Conservation (phyloP, 2,888 invertebrate genomes). For the Drosophila diplacantha region DNA sequence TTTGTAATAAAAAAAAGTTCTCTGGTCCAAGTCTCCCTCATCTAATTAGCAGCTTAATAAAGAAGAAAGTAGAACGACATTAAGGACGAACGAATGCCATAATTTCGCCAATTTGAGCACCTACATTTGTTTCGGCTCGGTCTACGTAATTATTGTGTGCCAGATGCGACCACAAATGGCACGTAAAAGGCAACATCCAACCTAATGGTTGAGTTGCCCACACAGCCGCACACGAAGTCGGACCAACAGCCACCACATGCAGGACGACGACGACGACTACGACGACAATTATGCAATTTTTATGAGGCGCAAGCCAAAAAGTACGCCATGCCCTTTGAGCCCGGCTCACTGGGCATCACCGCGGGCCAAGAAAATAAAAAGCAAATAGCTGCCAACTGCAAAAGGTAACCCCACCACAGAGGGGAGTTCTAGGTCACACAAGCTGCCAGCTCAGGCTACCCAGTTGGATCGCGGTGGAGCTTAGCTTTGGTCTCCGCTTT, state of each 20-base stretch:
- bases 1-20: background rate
- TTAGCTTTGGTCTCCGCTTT: slow-evolving; percentile 6
- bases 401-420: slow-evolving; percentile 14
- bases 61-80: slow-evolving; percentile 21
- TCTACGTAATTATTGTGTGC: slow-evolving; percentile 40
- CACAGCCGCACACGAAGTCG: slow-evolving; percentile 14
- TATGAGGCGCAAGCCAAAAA: slow-evolving; percentile 56
- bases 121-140: slow-evolving; percentile 47
- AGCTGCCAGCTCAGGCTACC: background rate
- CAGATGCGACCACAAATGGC: slow-evolving; percentile 61
- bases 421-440: slow-evolving; percentile 40
- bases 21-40: background rate
- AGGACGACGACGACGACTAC: slow-evolving; percentile 10
- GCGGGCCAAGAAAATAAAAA: slow-evolving; percentile 36
- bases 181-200: slow-evolving; percentile 52
- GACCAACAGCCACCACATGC: slow-evolving; percentile 35
- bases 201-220: slow-evolving; percentile 44
- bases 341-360: slow-evolving; percentile 33
- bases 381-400: slow-evolving; percentile 14
- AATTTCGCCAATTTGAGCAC: slow-evolving; percentile 42
- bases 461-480: slow-evolving; percentile 16
- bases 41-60: slow-evolving; percentile 50
- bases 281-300: slow-evolving; percentile 65
- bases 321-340: slow-evolving; percentile 52
- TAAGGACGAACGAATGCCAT: slow-evolving; percentile 18